Evolutionary conservation across 2,113 vertebrate genomes (phyloP), one percentile per base, ranked within the genome.

Genomic region (Entelurus aequoreus): DNA sequence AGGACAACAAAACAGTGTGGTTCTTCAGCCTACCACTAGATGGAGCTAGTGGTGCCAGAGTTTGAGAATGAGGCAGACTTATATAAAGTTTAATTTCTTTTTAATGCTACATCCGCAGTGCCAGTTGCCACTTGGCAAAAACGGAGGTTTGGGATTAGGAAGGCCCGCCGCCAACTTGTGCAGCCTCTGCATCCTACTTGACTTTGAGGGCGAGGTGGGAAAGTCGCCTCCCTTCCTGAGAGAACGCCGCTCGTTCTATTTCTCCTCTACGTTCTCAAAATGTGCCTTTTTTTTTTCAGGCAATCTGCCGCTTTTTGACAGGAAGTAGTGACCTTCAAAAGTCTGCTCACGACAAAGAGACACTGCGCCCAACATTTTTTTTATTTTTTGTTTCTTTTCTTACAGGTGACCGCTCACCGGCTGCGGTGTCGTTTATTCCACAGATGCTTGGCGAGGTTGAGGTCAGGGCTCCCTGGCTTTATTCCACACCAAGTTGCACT

Each of bases 281-380:
- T n/a, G 5, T 6, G 15, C 14, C 13, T 38, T 54, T 54, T 14
- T 5, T 15, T 55, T 55, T 38, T 38, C 54, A 55, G 54, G 54
- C 54, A 37, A 4, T 10, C 2, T 55, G 36, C 36, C 54, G 37
- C 12, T 14, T 55, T 55, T 2, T 38, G 54, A 38, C 54, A 38
- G 36, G 36, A 38, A 55, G 54, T 37, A 5, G n/a, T 55, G 54
- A 55, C 54, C 36, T 55, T 55, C 54, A 55, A 55, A 8, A 3
- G 54, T 35, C 54, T 40, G 35, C 54, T 55, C 15, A 55, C 38
- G 54, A 8, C 54, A 55, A 55, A 38, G 28, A 54, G 52, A 36
- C 52, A 15, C 53, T 37, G 14, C 16, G 15, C 9, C 35, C 3
- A 37, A 14, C 13, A n/a, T n/a, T 28, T 28, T 2, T 28, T 28